phyloP scores from a whole-genome alignment of 2,888 invertebrate genomes.

The Campaea margaritaria region DNA sequence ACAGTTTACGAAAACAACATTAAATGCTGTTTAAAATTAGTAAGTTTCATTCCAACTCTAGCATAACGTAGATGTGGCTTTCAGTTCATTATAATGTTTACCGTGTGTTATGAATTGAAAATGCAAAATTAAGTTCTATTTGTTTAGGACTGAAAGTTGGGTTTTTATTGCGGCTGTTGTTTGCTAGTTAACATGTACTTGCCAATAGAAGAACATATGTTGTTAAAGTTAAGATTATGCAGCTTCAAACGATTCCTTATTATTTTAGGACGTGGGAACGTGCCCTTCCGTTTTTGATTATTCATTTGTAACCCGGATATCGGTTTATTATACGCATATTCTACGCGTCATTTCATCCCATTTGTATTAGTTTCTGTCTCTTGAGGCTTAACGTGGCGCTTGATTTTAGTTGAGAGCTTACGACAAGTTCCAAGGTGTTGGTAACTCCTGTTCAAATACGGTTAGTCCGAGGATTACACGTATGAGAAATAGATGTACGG shows the following conservation, averaged over 20 bases:
- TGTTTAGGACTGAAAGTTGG: conserved; percentile 1
- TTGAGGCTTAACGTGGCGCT: neutral
- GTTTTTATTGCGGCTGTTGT: conserved; percentile 3
- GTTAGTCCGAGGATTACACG: conserved; percentile 18
- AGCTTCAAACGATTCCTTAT: neutral
- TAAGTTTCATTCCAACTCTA: neutral
- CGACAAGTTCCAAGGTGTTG: conserved; percentile 11
- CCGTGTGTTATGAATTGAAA: conserved; percentile 10
- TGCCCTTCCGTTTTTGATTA: neutral
- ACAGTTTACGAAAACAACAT: neutral
- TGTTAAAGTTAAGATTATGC: neutral
- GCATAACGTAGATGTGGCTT: neutral
- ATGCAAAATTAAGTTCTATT: conserved; percentile 7
- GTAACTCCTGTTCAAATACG: conserved; percentile 14
- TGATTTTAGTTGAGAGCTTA: conserved; percentile 17
- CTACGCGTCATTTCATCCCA: no score
- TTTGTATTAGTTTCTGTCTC: no score
- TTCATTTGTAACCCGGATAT: neutral
- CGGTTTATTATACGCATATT: no score
- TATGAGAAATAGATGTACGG: conserved; percentile 16
- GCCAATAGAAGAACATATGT: neutral
- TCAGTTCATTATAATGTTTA: conserved; percentile 11
- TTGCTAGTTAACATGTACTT: neutral
- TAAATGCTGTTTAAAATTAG: neutral
- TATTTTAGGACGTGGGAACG: conserved; percentile 1